Percentiles rank a stretch among this genome's conserved stretches.
Evolutionary conservation across 2,797 vertebrate genomes (phyloP).

Genomic region (Epinephelus malabaricus): DNA sequence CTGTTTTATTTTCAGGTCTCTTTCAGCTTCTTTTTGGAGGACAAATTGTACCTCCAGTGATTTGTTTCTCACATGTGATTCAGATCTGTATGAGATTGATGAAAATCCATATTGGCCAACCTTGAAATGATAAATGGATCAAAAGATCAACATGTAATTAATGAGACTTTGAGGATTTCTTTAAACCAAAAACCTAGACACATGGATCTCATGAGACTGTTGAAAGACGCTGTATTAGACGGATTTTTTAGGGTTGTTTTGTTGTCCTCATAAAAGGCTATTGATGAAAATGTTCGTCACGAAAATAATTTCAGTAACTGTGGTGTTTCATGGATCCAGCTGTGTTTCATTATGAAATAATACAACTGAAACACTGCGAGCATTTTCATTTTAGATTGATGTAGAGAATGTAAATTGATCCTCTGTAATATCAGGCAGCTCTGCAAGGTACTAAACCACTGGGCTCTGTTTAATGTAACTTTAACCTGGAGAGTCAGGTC

Average conservation of each 20-base stretch:
- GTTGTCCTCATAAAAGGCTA: slow-evolving; percentile 17
- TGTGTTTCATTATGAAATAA: slow-evolving; percentile 54
- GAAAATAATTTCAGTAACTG: slow-evolving; percentile 42
- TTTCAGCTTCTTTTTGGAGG: slow-evolving; percentile 61
- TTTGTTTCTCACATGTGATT: slow-evolving; percentile 48
- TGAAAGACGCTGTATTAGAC: slow-evolving; percentile 25
- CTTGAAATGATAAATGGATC: slow-evolving; percentile 49
- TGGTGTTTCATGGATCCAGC: slow-evolving; percentile 41
- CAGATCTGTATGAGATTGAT: slow-evolving; percentile 30
- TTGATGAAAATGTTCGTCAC: slow-evolving; percentile 42
- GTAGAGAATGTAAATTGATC: slow-evolving; percentile 19
- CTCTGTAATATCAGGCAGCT: slow-evolving; percentile 7
- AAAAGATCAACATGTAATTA: slow-evolving; percentile 52
- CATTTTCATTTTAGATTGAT: slow-evolving; percentile 17
- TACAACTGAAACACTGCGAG: slow-evolving; percentile 25
- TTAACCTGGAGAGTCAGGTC: slow-evolving; percentile 7
- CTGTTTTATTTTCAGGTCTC: slow-evolving; percentile 24
- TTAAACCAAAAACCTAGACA: slow-evolving; percentile 31
- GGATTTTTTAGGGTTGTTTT: slow-evolving; percentile 42
- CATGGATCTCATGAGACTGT: slow-evolving; percentile 40
- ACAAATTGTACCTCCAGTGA: slow-evolving; percentile 62
- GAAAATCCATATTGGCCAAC: slow-evolving; percentile 28
- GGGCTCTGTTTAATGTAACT: slow-evolving; percentile 22
- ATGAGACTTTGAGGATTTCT: slow-evolving; percentile 45
- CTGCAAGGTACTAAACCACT: background rate